Conservation (phyloP, 2,113 vertebrate genomes). For the Cyphomyrus plagiostoma region DNA sequence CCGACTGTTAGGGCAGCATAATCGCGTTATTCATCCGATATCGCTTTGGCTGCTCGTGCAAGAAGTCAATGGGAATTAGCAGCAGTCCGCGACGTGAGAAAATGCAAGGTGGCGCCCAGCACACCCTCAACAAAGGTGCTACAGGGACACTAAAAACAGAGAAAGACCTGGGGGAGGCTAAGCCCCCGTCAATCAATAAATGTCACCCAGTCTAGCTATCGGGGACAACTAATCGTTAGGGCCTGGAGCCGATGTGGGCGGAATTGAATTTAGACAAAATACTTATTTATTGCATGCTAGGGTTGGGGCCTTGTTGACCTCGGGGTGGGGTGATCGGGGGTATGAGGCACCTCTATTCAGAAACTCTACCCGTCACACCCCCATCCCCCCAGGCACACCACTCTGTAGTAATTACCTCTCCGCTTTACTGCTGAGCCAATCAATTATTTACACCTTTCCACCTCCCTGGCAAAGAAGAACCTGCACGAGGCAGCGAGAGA, state of each 20-base stretch:
- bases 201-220: not conserved
- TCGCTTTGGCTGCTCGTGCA: not conserved
- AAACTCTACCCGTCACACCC: not conserved
- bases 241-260: not conserved
- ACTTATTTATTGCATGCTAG: not conserved
- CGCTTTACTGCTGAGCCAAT: not conserved
- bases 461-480: not conserved
- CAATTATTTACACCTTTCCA: constrained; percentile 27
- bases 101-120: not conserved
- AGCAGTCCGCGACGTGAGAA: not conserved
- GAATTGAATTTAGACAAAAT: not conserved
- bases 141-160: not conserved
- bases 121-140: not conserved
- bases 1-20: not conserved
- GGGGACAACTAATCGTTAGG: not conserved
- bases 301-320: not conserved
- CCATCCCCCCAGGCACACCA: not conserved
- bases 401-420: constrained; percentile 21
- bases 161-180: not conserved
- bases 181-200: constrained; percentile 13
- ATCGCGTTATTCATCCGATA: not conserved
- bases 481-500: not conserved
- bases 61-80: not conserved
- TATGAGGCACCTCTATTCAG: not conserved
- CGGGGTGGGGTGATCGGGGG: not conserved